These are phyloP conservation scores for Xestoiulus laeticollis DNA, from an alignment of 2,888 invertebrate species.

Conservation along the genomic window DNA sequence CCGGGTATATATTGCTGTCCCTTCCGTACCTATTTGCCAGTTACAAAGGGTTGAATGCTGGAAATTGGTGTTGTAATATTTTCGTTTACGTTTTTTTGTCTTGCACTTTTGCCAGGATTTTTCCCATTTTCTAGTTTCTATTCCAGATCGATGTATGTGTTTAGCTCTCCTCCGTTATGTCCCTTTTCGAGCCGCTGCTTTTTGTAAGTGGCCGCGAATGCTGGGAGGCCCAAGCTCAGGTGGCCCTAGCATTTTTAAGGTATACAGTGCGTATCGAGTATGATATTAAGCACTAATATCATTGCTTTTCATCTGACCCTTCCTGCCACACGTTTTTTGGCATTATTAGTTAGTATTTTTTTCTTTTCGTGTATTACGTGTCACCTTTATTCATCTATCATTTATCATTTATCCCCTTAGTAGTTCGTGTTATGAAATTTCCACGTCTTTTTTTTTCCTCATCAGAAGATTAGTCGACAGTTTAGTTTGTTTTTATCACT, in stretches of 20 bases:
- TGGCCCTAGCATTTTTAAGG: not conserved
- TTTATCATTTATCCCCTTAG: conserved; percentile 22
- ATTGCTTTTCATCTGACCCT: not conserved
- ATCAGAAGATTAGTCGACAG: not conserved
- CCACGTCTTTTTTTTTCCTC: not conserved
- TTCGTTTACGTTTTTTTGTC: not conserved
- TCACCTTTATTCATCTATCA: conserved; percentile 11
- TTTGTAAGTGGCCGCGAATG: not conserved
- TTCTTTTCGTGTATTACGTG: not conserved
- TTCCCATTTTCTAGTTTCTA: not conserved
- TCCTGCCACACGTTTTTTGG: not conserved
- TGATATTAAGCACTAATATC: not conserved
- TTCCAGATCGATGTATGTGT: not conserved
- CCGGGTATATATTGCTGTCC: no score
- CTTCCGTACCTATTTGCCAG: no score
- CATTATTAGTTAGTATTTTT: not conserved
- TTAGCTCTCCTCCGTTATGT: not conserved
- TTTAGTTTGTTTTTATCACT: not conserved
- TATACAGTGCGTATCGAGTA: not conserved
- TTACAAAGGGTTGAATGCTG: not conserved
- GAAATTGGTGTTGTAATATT: conserved; percentile 30
- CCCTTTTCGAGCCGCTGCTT: not conserved
- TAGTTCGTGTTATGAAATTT: not conserved
- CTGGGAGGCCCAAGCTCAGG: not conserved
- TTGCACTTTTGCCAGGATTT: not conserved